A percentile compares a stretch with the other conserved stretches of the same genome.
phyloP scores from a whole-genome alignment of 2,888 invertebrate species.

The Pocota personata region DNA sequence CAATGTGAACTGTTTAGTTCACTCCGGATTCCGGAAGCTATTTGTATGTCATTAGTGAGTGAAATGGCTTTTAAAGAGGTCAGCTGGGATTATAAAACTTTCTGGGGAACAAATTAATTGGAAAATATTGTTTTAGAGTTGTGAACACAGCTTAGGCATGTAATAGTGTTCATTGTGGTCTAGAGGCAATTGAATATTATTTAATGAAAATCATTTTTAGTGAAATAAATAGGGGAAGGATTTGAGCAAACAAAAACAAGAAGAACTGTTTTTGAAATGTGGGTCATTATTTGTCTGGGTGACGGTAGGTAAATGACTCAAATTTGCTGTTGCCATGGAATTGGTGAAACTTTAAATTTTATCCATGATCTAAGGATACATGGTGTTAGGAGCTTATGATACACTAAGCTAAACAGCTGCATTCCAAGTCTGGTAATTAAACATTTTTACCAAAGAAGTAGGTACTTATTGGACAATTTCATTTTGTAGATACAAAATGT shows the following conservation, averaged over 20 bases:
- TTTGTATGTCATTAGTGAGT: slow-evolving; percentile 70
- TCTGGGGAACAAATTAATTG: slow-evolving; percentile 43
- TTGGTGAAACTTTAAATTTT: no score
- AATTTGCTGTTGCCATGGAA: no score
- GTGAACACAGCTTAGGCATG: slow-evolving; percentile 11
- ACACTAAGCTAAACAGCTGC: no score
- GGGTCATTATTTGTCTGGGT: not conserved
- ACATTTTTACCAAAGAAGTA: not conserved
- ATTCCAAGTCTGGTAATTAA: not conserved
- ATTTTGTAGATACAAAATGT: not conserved
- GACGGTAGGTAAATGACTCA: no score
- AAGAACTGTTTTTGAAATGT: not conserved
- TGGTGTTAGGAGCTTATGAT: no score
- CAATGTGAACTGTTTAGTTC: slow-evolving; percentile 38
- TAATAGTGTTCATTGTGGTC: slow-evolving; percentile 4
- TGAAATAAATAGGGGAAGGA: not conserved
- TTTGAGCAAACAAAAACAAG: no score
- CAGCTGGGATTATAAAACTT: slow-evolving; percentile 32
- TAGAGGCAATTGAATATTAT: slow-evolving; percentile 20
- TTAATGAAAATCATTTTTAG: not conserved
- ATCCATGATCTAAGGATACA: no score
- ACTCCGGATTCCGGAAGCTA: slow-evolving; percentile 52
- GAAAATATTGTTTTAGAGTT: slow-evolving; percentile 40
- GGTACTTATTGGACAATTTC: not conserved
- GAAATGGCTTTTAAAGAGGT: slow-evolving; percentile 56